Percentiles rank a stretch among this genome's conserved stretches.
Evolutionary conservation across 2,113 vertebrate species (phyloP).

Genomic region (Ophthalmotilapia sp.): DNA sequence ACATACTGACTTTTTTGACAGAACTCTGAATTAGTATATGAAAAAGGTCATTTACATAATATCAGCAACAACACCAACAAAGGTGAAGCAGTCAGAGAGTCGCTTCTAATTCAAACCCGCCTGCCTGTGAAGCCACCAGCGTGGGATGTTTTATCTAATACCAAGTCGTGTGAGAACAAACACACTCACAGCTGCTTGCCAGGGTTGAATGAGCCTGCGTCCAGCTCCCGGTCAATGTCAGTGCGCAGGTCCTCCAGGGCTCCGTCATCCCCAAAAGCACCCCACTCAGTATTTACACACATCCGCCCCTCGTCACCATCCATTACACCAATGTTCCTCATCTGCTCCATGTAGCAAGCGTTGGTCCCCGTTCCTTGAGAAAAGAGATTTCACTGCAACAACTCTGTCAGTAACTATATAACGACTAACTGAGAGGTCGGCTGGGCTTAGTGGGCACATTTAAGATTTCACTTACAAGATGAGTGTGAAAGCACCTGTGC

Average conservation of each 20-base stretch:
- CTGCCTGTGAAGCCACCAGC: background rate
- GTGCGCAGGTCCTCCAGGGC: conserved; percentile 83
- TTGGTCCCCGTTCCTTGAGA: conserved; percentile 87
- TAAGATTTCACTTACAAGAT: background rate
- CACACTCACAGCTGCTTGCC: conserved; percentile 90
- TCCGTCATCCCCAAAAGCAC: conserved; percentile 89
- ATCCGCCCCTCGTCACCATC: conserved; percentile 93
- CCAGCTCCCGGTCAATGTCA: conserved; percentile 86
- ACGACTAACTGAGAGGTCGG: background rate
- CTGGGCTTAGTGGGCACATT: background rate
- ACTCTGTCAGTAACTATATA: rapidly evolving
- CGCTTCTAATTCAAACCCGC: background rate
- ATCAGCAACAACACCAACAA: background rate
- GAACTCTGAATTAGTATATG: background rate
- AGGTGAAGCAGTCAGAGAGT: background rate
- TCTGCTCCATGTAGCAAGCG: conserved; percentile 98
- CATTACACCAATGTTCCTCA: conserved; percentile 87
- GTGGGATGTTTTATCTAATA: background rate
- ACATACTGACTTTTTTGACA: background rate
- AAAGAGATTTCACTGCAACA: background rate
- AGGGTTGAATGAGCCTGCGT: conserved; percentile 90
- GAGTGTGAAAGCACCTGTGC: background rate
- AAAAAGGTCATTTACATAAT: background rate
- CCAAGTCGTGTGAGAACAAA: background rate
- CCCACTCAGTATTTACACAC: conserved; percentile 98